phyloP scores from a whole-genome alignment of 1,140 invertebrate genomes.

The Meloidogyne floridensis region DNA sequence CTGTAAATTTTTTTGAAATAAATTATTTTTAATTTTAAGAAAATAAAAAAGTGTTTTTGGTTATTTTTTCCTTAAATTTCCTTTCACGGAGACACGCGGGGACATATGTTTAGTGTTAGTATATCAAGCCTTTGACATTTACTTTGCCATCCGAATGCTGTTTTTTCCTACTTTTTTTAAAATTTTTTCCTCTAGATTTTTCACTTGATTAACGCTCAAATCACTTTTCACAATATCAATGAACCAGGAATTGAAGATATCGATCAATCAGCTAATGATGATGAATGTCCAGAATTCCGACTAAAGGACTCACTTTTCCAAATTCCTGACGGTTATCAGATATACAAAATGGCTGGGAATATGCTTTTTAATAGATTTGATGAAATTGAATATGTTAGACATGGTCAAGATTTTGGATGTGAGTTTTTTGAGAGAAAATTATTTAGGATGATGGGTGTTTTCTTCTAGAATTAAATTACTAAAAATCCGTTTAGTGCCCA shows the following conservation, averaged over 20 bases:
- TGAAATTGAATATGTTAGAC: conserved; percentile 15
- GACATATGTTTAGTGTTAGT: too few species aligned
- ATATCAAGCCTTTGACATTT: too few species aligned
- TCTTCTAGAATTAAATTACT: too few species aligned
- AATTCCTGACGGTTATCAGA: conserved; percentile 32
- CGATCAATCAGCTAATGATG: conserved; percentile 16
- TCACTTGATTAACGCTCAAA: conserved; percentile 39
- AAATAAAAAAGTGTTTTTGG: too few species aligned
- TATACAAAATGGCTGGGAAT: conserved; percentile 19
- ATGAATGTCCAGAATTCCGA: conserved; percentile 17
- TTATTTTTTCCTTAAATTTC: too few species aligned
- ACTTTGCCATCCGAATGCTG: too few species aligned
- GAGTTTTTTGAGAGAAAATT: not conserved
- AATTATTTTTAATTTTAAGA: too few species aligned
- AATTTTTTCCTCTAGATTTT: conserved; percentile 21
- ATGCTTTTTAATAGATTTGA: conserved; percentile 33
- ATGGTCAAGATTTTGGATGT: conserved; percentile 27
- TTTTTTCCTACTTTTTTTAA: not conserved
- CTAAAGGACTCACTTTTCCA: conserved; percentile 36
- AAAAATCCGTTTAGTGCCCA: too few species aligned
- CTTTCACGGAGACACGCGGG: too few species aligned
- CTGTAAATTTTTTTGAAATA: not conserved
- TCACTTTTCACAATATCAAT: conserved; percentile 38
- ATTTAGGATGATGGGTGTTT: too few species aligned
- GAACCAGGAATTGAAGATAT: conserved; percentile 19